Conservation (phyloP, 2,797 vertebrate genomes). For the Oophaga sylvatica region DNA sequence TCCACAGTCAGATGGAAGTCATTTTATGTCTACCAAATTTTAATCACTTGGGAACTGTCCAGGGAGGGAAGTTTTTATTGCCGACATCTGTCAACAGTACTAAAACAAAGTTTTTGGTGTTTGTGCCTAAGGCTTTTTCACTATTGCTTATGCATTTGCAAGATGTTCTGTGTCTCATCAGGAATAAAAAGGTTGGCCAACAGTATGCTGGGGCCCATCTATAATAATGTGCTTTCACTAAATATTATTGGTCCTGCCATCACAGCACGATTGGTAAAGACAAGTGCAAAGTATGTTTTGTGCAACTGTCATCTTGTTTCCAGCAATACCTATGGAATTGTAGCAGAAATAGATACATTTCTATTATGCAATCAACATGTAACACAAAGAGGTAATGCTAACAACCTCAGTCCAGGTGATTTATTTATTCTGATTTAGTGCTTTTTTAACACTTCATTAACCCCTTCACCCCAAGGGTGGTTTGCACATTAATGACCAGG, state of each 20-base stretch:
- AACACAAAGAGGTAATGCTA: constrained; percentile 7
- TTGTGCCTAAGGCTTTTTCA: constrained; percentile 11
- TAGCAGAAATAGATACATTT: constrained; percentile 4
- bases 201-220: not conserved
- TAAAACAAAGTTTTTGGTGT: not conserved
- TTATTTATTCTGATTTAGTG: constrained; percentile 24
- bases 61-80: too few species aligned
- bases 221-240: not conserved
- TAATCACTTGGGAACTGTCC: too few species aligned
- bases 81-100: constrained; percentile 21
- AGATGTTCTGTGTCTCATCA: constrained; percentile 25
- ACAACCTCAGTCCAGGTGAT: constrained; percentile 25
- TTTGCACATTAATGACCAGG: too few species aligned
- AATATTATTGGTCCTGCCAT: not conserved
- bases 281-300: not conserved
- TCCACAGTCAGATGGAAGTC: too few species aligned
- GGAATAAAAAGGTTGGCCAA: constrained; percentile 11
- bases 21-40: too few species aligned
- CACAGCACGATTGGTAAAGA: not conserved
- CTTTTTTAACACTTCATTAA: constrained; percentile 43
- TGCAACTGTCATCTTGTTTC: constrained; percentile 7
- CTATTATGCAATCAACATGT: constrained; percentile 49
- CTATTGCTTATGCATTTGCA: constrained; percentile 11
- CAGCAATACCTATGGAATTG: not conserved
- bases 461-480: too few species aligned